These are phyloP conservation scores for Muricea muricata DNA, from an alignment of 92 coral and sea anemone species.

Conservation along the genomic window DNA sequence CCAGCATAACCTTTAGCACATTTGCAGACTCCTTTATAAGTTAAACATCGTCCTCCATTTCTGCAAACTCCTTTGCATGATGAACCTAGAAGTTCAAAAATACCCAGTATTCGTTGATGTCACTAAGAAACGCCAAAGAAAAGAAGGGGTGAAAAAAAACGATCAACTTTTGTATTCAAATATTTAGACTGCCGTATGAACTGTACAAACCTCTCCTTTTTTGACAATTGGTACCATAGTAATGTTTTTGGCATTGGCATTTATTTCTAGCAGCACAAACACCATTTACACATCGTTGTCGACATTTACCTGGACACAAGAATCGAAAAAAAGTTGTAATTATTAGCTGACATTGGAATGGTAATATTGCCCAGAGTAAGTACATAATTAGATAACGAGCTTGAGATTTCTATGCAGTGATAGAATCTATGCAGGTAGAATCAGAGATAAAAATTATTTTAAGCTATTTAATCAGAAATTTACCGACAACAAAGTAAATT, in stretches of 20 bases:
- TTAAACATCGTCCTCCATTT: conserved; percentile 89
- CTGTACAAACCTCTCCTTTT: conserved; percentile 13
- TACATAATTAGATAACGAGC: too few species aligned
- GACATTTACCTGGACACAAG: conserved; percentile 16
- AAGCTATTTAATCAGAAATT: too few species aligned
- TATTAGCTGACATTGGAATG: too few species aligned
- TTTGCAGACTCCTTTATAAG: conserved; percentile 76
- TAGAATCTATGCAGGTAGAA: too few species aligned
- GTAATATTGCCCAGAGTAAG: too few species aligned
- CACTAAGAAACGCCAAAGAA: too few species aligned
- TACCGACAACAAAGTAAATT: too few species aligned
- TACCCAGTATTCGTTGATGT: too few species aligned
- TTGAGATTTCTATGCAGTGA: too few species aligned
- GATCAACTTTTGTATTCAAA: too few species aligned
- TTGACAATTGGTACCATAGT: conserved; percentile 24
- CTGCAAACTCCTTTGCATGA: conserved; percentile 79
- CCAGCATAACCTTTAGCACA: conserved; percentile 87
- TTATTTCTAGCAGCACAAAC: conserved; percentile 21
- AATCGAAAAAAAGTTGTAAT: neutral
- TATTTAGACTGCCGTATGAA: neutral
- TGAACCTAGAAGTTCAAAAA: neutral
- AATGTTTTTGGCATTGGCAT: conserved; percentile 13
- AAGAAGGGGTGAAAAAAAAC: too few species aligned
- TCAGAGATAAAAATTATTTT: too few species aligned
- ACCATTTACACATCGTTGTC: conserved; percentile 32